These are phyloP conservation scores for Callipepla squamata DNA, from an alignment of 2,113 vertebrate genomes.

Conservation along the genomic window DNA sequence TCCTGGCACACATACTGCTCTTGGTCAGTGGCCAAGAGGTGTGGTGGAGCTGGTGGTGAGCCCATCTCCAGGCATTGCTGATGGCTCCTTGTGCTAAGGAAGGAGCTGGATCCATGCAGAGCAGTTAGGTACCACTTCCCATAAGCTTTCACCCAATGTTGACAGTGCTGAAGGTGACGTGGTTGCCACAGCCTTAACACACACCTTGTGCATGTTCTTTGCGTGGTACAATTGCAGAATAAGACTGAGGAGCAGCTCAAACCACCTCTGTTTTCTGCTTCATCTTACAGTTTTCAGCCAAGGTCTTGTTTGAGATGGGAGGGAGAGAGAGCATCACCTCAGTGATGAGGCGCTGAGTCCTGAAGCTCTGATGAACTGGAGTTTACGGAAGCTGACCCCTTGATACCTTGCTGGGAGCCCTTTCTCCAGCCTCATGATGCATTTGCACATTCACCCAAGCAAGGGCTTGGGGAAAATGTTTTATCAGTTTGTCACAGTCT, in stretches of 20 bases:
- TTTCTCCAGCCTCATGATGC: neutral
- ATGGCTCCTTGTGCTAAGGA: neutral
- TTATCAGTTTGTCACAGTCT: slow-evolving; percentile 49
- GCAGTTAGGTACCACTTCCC: fast-evolving
- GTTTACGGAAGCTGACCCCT: neutral
- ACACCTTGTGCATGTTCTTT: fast-evolving
- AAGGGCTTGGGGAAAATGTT: neutral
- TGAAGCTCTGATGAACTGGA: neutral
- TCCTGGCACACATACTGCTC: fast-evolving
- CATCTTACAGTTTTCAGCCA: neutral
- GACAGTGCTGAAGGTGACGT: neutral
- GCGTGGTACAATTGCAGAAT: neutral
- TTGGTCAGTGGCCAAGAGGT: neutral
- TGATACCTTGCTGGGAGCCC: fast-evolving
- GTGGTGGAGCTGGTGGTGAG: neutral
- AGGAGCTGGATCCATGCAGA: neutral
- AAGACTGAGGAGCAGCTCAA: neutral
- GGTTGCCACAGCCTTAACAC: neutral
- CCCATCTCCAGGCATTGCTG: neutral
- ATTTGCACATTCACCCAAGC: neutral
- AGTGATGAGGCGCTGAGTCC: neutral
- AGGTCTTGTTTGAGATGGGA: neutral
- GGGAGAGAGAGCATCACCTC: neutral
- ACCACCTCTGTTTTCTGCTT: neutral
- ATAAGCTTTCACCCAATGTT: neutral